Evolutionary conservation across 2,888 invertebrate species (phyloP).

Genomic region (Poecilobothrus nobilitatus): DNA sequence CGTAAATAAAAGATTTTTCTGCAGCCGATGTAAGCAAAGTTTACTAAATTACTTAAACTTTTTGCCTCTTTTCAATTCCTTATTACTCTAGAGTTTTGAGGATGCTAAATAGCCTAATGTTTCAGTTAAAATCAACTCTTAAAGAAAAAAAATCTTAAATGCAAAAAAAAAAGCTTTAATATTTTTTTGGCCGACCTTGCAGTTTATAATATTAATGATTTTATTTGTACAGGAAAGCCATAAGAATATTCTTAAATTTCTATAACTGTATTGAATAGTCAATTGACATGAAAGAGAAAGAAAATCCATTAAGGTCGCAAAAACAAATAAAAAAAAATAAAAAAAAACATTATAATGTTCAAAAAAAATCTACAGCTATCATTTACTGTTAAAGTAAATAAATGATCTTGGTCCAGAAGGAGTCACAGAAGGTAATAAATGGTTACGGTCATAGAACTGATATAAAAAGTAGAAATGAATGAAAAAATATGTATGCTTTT

Average conservation of each 20-base stretch:
- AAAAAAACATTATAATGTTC: too few species aligned
- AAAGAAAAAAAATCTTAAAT: too few species aligned
- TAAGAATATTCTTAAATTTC: background rate
- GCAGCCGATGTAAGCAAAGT: too few species aligned
- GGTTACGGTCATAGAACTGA: background rate
- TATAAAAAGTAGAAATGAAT: background rate
- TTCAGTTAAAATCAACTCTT: too few species aligned
- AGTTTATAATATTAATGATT: background rate
- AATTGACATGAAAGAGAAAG: background rate
- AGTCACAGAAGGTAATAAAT: slow-evolving; percentile 6
- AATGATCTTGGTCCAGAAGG: background rate
- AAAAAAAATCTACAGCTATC: background rate
- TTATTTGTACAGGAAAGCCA: background rate
- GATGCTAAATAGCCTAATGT: too few species aligned
- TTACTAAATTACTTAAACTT: too few species aligned
- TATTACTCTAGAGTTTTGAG: too few species aligned
- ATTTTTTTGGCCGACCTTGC: too few species aligned
- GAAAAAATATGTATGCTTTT: background rate
- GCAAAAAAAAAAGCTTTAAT: too few species aligned
- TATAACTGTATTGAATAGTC: background rate
- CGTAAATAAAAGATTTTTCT: too few species aligned
- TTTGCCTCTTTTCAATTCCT: too few species aligned
- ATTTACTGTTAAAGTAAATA: slow-evolving; percentile 6
- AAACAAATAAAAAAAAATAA: too few species aligned
- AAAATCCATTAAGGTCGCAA: background rate